Evolutionary conservation across 2,888 invertebrate genomes (phyloP).

Genomic region (Latrodectus elegans): DNA sequence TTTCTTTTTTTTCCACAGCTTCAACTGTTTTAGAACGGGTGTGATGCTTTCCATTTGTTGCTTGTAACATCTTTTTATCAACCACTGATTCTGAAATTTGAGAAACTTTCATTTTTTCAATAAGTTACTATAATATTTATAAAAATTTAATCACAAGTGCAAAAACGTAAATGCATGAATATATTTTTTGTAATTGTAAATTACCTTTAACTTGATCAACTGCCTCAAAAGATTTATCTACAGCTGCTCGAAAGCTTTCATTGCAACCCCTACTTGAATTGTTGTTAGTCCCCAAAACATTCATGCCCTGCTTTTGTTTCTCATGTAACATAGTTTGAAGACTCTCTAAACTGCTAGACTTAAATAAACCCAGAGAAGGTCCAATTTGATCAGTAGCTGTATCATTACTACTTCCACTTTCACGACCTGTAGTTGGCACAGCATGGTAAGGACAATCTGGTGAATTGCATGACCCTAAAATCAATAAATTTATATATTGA

Average conservation of each 20-base stretch:
- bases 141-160: too few species aligned
- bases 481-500: background rate
- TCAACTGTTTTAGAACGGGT: slow-evolving; percentile 62
- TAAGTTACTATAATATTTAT: too few species aligned
- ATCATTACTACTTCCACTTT: slow-evolving; percentile 54
- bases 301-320: slow-evolving; percentile 73
- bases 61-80: background rate
- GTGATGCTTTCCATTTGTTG: slow-evolving; percentile 29
- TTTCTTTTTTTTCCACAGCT: slow-evolving; percentile 37
- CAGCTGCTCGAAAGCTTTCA: slow-evolving; percentile 85
- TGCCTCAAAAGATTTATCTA: slow-evolving; percentile 80
- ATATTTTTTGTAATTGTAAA: too few species aligned
- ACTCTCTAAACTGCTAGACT: slow-evolving; percentile 92
- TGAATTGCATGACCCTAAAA: slow-evolving; percentile 71
- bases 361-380: slow-evolving; percentile 88
- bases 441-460: slow-evolving; percentile 70
- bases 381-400: slow-evolving; percentile 76
- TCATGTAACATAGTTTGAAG: slow-evolving; percentile 92
- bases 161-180: too few species aligned
- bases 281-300: slow-evolving; percentile 75
- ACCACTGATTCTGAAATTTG: slow-evolving; percentile 22
- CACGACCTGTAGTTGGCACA: slow-evolving; percentile 51
- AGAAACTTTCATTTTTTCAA: background rate
- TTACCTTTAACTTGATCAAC: slow-evolving; percentile 67
- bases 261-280: slow-evolving; percentile 83